Base-by-base conservation (phyloP, 2,888 invertebrate species). In the Silvanus unidentatus region DNA sequence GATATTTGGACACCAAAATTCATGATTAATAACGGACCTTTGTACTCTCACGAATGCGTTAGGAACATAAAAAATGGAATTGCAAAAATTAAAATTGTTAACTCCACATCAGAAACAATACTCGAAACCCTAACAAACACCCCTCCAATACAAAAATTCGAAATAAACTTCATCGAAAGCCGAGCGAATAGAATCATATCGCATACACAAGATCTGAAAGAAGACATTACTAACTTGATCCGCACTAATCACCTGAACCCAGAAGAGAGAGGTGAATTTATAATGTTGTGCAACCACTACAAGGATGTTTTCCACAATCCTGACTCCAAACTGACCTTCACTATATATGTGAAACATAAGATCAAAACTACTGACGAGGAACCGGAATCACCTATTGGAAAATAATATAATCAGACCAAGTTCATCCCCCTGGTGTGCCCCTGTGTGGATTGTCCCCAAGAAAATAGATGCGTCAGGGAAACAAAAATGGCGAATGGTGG, bases 391-490 rank as follows among this genome's bases (percentile, higher is more conserved):
- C 35, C 50, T 58, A 49, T 34, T 58, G 39, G 37, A 53, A 5
- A 41, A 55, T 29, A 45, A 43, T 6, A 57, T 58, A 10, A 55
- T 58, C 11, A 42, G 53, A 43, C 51, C 47, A 16, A 47, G 42
- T 30, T 27, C 42, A 8, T 49, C 50, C 9, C 54, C 57, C 9
- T 59, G 49, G 53, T 45, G 45, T 8, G 44, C 45, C 13, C 58
- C 59, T 5, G 44, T 59, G 22, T 57, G 52, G 55, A 44, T 60
- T 2, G 57, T 60, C 8, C 54, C 59, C 1, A 55, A 61, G 44
- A 59, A 59, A 48, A 6, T 34, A 1, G 60, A 60, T 37, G 51
- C 56, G 2, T 48, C 53, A 9, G 58, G 58, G n/a, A 44, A 49
- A 46, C 37, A 34, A 22, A 54, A 56, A 47, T 55, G 47, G 45